A percentile compares a stretch with the other conserved stretches of the same genome.
Conservation (phyloP, 1,140 invertebrate species). For the Rhopalosiphum padi region DNA sequence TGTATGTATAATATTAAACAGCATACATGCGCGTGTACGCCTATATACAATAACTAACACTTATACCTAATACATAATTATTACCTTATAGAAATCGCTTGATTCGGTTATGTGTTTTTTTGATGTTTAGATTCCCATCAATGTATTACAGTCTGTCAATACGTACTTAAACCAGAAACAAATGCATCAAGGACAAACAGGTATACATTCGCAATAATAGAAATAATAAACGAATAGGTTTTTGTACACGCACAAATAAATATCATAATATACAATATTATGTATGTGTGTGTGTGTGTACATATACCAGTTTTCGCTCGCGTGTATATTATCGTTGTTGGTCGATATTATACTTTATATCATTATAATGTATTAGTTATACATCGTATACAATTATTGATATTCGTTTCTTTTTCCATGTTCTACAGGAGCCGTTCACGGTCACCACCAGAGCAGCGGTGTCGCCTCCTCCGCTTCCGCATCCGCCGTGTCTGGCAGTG, state of each 20-base stretch:
- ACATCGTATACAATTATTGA: background rate
- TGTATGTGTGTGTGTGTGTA: too few species aligned
- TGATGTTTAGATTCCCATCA: slow-evolving; percentile 54
- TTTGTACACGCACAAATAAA: background rate
- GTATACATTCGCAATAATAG: slow-evolving; percentile 11
- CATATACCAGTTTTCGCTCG: too few species aligned
- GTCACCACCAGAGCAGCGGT: background rate
- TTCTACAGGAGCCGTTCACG: background rate
- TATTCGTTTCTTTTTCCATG: background rate
- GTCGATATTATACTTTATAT: background rate
- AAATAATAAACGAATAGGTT: background rate
- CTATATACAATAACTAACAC: background rate
- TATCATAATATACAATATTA: too few species aligned
- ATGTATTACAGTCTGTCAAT: slow-evolving; percentile 57
- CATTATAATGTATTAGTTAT: too few species aligned
- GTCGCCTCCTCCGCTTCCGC: background rate
- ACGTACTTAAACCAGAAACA: slow-evolving; percentile 54
- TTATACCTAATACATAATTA: background rate
- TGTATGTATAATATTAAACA: background rate
- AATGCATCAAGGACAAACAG: background rate
- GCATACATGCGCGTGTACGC: background rate
- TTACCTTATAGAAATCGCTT: background rate
- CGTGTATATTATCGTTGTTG: background rate
- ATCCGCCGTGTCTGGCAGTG: background rate
- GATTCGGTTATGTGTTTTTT: background rate